Conservation (phyloP, 2,888 invertebrate genomes). For the Tinea trinotella region DNA sequence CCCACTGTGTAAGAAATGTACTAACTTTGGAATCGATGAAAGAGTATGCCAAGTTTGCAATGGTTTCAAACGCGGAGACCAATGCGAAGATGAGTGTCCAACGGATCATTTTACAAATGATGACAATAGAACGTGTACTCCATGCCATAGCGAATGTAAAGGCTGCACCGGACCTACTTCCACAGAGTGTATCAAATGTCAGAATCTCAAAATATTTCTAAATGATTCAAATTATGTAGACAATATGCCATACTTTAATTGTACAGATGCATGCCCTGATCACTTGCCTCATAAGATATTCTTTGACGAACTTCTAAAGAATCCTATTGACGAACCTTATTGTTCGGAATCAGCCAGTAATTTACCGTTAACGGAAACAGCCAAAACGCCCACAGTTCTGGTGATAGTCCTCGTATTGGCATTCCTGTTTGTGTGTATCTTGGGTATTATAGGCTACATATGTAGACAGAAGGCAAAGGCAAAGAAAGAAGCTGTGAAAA, state of each 20-base stretch:
- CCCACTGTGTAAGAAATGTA: slow-evolving; percentile 89
- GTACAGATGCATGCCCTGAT: slow-evolving; percentile 86
- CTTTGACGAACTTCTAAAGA: slow-evolving; percentile 72
- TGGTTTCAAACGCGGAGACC: slow-evolving; percentile 88
- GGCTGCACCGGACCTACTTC: slow-evolving; percentile 86
- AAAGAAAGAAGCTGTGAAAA: slow-evolving; percentile 91
- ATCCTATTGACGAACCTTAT: slow-evolving; percentile 81
- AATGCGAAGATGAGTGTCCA: slow-evolving; percentile 93
- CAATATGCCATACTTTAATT: slow-evolving; percentile 83
- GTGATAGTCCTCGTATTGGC: slow-evolving; percentile 71
- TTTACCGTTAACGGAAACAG: slow-evolving; percentile 41
- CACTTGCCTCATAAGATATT: slow-evolving; percentile 85
- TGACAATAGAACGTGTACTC: slow-evolving; percentile 78
- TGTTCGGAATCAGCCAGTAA: slow-evolving; percentile 77
- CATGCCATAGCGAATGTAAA: slow-evolving; percentile 86
- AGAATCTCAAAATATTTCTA: slow-evolving; percentile 81
- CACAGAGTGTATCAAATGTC: slow-evolving; percentile 83
- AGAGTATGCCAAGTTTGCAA: slow-evolving; percentile 90
- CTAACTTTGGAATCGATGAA: slow-evolving; percentile 89
- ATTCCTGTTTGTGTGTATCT: slow-evolving; percentile 65
- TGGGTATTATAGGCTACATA: slow-evolving; percentile 71
- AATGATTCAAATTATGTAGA: slow-evolving; percentile 58
- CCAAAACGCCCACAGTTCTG: slow-evolving; percentile 54
- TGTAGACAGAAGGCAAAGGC: slow-evolving; percentile 86
- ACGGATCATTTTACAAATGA: slow-evolving; percentile 87